phyloP scores from a whole-genome alignment of 2,888 invertebrate genomes.

The Hesperia comma region DNA sequence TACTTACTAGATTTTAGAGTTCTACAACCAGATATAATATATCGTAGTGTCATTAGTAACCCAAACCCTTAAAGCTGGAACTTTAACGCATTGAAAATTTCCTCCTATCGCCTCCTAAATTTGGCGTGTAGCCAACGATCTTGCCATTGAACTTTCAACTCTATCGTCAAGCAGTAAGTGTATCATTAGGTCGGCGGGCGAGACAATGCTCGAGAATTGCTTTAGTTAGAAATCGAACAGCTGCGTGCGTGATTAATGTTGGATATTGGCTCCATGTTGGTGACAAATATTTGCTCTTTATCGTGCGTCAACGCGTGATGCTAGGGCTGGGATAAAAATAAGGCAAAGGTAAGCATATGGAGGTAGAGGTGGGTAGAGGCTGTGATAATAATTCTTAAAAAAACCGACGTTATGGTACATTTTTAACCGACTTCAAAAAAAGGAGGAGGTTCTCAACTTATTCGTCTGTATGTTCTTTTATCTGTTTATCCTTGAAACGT shows the following conservation, averaged over 20 bases:
- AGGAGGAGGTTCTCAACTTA: too few species aligned
- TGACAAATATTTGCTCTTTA: constrained; percentile 37
- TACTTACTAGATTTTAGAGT: too few species aligned
- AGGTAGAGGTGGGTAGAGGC: too few species aligned
- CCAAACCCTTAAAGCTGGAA: constrained; percentile 26
- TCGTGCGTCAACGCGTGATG: constrained; percentile 18
- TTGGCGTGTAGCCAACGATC: constrained; percentile 31
- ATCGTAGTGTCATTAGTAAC: constrained; percentile 12
- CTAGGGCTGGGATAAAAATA: not conserved
- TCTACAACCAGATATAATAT: constrained; percentile 2
- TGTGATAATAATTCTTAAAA: too few species aligned
- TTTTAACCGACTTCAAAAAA: too few species aligned
- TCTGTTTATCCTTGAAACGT: too few species aligned
- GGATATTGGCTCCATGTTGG: constrained; percentile 33
- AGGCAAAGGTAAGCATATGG: too few species aligned
- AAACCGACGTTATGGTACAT: too few species aligned
- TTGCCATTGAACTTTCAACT: constrained; percentile 4
- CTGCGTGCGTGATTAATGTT: constrained; percentile 40
- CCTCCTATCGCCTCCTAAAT: constrained; percentile 32
- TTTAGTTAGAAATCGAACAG: constrained; percentile 39
- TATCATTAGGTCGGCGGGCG: not conserved
- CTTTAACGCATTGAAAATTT: constrained; percentile 38
- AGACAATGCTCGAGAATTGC: constrained; percentile 37
- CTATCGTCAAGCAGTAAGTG: not conserved
- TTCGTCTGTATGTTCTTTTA: too few species aligned